Evolutionary conservation across 2,113 vertebrate genomes (phyloP).

Genomic region (Ictidomys tridecemlineatus): DNA sequence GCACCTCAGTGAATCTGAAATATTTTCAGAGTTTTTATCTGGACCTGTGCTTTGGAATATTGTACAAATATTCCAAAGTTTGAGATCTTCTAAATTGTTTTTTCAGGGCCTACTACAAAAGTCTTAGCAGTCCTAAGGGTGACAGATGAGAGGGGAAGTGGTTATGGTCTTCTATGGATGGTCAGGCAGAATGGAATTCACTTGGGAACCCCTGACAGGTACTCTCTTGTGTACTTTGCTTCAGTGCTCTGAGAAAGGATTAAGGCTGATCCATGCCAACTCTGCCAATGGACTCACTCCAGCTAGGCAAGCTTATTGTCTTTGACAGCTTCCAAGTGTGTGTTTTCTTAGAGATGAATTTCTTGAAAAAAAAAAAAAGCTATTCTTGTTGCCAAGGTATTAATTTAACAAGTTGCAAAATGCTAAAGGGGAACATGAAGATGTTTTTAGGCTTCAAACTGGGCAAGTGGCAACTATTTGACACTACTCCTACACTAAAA

Average conservation of each 20-base stretch:
- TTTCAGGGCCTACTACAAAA: neutral
- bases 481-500: neutral
- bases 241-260: conserved; percentile 62
- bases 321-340: conserved; percentile 55
- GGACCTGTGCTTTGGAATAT: neutral
- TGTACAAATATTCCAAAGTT: neutral
- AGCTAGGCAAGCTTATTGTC: conserved; percentile 62
- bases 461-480: neutral
- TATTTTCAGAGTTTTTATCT: neutral
- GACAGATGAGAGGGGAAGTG: neutral
- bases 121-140: neutral
- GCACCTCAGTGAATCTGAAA: neutral
- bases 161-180: neutral
- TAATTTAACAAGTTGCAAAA: conserved; percentile 71
- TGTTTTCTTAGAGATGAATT: conserved; percentile 70
- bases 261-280: conserved; percentile 57
- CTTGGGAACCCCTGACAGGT: conserved; percentile 1
- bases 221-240: conserved; percentile 9
- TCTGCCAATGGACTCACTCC: conserved; percentile 36
- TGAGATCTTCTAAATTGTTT: neutral
- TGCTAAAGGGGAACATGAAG: conserved; percentile 29
- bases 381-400: conserved; percentile 59
- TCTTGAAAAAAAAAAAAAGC: conserved; percentile 70
- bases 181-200: neutral
- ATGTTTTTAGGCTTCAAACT: conserved; percentile 8